phyloP scores from a whole-genome alignment of 2,113 vertebrate genomes.

The Platysteira castanea region DNA sequence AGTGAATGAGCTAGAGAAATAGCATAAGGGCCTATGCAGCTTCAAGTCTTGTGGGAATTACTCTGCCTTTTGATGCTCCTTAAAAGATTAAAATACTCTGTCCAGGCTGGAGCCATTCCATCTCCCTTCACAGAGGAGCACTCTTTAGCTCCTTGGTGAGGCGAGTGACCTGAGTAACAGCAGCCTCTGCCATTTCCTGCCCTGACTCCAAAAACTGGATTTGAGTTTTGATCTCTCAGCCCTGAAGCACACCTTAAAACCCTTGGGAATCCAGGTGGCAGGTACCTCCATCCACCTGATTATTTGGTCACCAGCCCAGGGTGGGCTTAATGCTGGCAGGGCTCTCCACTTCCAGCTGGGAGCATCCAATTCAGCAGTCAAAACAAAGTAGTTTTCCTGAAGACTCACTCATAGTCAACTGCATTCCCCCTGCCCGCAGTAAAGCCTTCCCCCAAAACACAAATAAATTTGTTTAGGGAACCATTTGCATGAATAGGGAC shows the following conservation, averaged over 20 bases:
- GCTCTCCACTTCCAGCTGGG: background rate
- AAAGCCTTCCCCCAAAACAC: background rate
- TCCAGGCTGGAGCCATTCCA: background rate
- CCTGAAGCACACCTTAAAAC: background rate
- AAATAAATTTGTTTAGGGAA: background rate
- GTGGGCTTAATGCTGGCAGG: background rate
- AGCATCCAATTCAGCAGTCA: background rate
- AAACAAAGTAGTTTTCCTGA: background rate
- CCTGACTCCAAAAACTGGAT: background rate
- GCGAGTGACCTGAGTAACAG: background rate
- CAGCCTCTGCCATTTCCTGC: background rate
- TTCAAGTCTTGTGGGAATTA: background rate
- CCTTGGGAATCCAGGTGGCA: background rate
- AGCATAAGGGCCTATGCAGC: background rate
- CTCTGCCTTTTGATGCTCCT: background rate
- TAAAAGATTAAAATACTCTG: background rate
- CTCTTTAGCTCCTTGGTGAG: background rate
- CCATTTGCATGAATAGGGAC: background rate
- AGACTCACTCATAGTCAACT: background rate
- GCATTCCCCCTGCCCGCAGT: background rate
- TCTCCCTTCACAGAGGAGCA: background rate
- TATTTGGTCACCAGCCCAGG: background rate
- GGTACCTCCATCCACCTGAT: background rate
- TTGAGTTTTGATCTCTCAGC: background rate
- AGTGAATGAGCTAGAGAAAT: background rate